Evolutionary conservation across 2,888 invertebrate genomes (phyloP), one percentile per base, ranked within the genome.

Genomic region (Quadriops clusia): DNA sequence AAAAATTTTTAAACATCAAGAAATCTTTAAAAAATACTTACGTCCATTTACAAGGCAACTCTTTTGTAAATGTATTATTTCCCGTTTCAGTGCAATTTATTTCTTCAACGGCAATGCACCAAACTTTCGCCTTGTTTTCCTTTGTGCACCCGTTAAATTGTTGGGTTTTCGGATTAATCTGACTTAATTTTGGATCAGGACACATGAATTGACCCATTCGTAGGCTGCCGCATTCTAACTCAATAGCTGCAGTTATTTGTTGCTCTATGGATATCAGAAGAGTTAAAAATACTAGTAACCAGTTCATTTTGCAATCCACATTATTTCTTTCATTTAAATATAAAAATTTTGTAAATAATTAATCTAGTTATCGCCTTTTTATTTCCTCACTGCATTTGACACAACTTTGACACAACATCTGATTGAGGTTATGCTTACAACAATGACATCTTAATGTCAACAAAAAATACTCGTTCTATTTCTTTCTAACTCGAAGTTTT

Each of bases 11-110:
- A 11, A 17, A 13, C 10, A 26, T 20, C 6, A 11, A 5, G 21
- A 36, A 34, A 35, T 23, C 40, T 77, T 16, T 2, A 1, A 13
- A 14, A 12, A 12, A 10, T 17, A 30, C 89, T 77, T 72, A 90
- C 87, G 93, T 94, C 85, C 89, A 94, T 67, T 83, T 82, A 61
- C 95, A 95, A 6, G 85, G 80, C 46, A 90, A 67, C 46, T 85
- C 80, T 50, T 68, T 80, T 30, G 70, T 74, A 57, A 94, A 95
- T 9, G 78, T 78, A 17, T 77, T 72, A 54, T 81, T 84, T 31
- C 77, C 76, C 1, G 81, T 77, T 58, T 81, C 81, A 45, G 69
- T 68, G 54, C 95, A 95, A 36, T 72, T 73, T 28, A 95, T 74
- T 5, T 80, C 81, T 38, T 82, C 80, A 3, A 82, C 85, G 24